Evolutionary conservation across 92 coral and sea anemone genomes (phyloP).

Genomic region (Actinostola sp.): DNA sequence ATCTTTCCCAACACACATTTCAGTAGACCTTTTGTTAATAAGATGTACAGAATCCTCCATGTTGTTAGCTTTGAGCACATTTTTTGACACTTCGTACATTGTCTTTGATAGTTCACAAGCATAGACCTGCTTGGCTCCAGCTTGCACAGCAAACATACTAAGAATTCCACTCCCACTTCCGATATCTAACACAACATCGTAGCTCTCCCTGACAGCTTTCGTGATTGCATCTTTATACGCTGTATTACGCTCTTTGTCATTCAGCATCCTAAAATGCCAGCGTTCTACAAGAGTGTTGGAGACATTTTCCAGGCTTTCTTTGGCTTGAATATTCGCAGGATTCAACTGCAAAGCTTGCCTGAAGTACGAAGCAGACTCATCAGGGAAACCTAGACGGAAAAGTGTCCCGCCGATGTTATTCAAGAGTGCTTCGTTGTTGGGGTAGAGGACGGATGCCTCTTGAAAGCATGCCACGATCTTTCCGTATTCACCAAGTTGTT

Average conservation of each 20-base stretch:
- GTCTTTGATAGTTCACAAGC: constrained; percentile 99
- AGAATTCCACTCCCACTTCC: constrained; percentile 97
- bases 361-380: constrained; percentile 88
- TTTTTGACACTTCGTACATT: constrained; percentile 89
- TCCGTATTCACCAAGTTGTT: constrained; percentile 67
- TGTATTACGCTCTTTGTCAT: constrained; percentile 80
- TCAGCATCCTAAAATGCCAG: constrained; percentile 98
- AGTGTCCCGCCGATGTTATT: constrained; percentile 81
- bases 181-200: constrained; percentile 80
- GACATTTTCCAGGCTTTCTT: constrained; percentile 82
- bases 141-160: constrained; percentile 96
- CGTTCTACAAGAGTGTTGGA: constrained; percentile 91
- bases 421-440: constrained; percentile 68
- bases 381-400: constrained; percentile 76
- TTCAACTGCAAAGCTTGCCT: constrained; percentile 72
- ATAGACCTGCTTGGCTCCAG: constrained; percentile 85
- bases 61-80: constrained; percentile 79
- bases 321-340: constrained; percentile 67
- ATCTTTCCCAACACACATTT: constrained; percentile 71
- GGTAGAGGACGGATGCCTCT: constrained; percentile 79
- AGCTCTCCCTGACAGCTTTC: constrained; percentile 70
- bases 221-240: constrained; percentile 84
- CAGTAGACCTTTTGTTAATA: constrained; percentile 89
- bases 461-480: constrained; percentile 82
- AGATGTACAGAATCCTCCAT: constrained; percentile 72